phyloP scores from a whole-genome alignment of 2,113 vertebrate species.

The Perca fluviatilis region DNA sequence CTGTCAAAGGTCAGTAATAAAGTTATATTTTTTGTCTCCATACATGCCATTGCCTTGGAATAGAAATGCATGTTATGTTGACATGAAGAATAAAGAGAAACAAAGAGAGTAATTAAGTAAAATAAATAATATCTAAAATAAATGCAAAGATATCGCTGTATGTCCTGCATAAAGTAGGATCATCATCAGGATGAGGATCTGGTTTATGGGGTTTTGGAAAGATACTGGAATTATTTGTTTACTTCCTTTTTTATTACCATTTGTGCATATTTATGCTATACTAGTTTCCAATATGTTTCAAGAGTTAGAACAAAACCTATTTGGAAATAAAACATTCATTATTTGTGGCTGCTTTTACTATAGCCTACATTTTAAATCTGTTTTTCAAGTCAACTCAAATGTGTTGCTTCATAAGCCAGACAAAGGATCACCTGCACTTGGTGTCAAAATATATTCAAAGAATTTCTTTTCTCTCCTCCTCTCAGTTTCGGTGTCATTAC shows the following conservation, averaged over 20 bases:
- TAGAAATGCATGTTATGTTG: neutral
- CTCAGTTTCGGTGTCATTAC: slow-evolving; percentile 24
- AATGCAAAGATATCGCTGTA: neutral
- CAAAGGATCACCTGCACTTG: neutral
- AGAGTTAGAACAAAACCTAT: too few relatives aligned
- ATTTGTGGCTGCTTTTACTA: neutral
- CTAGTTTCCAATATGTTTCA: neutral
- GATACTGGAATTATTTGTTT: neutral
- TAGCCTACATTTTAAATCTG: neutral
- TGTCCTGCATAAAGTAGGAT: neutral
- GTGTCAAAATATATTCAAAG: neutral
- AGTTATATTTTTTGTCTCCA: neutral
- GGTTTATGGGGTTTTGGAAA: neutral
- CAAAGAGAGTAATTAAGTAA: neutral
- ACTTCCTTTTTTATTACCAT: neutral
- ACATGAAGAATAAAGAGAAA: neutral
- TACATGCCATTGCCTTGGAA: neutral
- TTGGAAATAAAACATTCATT: too few relatives aligned
- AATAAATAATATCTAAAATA: neutral
- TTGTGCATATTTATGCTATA: neutral
- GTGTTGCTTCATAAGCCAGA: neutral
- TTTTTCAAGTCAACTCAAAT: neutral
- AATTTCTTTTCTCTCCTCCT: neutral
- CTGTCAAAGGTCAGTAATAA: neutral
- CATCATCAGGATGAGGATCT: neutral